Percentiles rank a stretch among this genome's conserved stretches.
These are phyloP conservation scores for Botia kubotai DNA, from an alignment of 2,797 vertebrate species.

Conservation along the genomic window DNA sequence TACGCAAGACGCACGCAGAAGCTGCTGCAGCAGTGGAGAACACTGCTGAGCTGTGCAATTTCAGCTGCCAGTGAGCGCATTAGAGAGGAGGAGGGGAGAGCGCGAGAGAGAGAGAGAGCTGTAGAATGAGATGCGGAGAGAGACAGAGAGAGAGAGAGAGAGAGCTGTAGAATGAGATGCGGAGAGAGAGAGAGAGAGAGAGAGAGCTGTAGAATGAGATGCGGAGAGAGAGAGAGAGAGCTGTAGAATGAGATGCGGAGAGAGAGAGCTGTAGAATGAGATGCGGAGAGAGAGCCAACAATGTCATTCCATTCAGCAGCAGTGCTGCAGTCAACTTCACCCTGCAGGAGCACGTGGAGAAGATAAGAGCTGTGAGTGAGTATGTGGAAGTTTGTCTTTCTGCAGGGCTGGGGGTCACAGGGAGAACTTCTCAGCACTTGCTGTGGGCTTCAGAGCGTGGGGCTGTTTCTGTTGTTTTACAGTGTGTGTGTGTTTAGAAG, in stretches of 20 bases:
- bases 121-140: constrained; percentile 43
- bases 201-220: too few relatives aligned
- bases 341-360: constrained; percentile 71
- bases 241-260: too few relatives aligned
- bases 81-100: constrained; percentile 64
- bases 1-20: constrained; percentile 86
- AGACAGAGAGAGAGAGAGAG: too few relatives aligned
- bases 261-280: too few relatives aligned
- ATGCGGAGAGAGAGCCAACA: constrained; percentile 76
- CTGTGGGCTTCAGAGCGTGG: not conserved
- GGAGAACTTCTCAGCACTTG: constrained; percentile 48
- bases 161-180: too few relatives aligned
- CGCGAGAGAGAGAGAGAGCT: constrained; percentile 62
- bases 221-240: too few relatives aligned
- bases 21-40: constrained; percentile 83
- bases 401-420: constrained; percentile 24
- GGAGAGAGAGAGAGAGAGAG: too few relatives aligned
- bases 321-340: constrained; percentile 90
- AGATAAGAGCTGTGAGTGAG: too few relatives aligned
- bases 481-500: too few relatives aligned
- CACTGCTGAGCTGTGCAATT: constrained; percentile 91
- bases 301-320: constrained; percentile 89
- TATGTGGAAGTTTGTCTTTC: constrained; percentile 73
- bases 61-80: constrained; percentile 82
- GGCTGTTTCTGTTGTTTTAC: constrained; percentile 12